These are phyloP conservation scores for Odontothrips loti DNA, from an alignment of 2,888 invertebrate genomes.

Conservation along the genomic window DNA sequence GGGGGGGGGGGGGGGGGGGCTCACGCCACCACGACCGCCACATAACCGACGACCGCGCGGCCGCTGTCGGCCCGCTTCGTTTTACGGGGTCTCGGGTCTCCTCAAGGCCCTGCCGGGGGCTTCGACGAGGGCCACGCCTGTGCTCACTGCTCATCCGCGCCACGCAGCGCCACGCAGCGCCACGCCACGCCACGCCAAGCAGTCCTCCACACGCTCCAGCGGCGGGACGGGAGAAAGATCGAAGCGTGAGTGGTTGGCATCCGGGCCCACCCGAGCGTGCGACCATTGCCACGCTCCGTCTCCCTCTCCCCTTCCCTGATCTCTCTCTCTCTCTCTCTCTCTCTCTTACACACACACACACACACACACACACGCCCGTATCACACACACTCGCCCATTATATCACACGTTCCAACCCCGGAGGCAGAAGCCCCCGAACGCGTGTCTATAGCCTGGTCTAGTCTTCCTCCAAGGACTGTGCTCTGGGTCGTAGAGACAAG, in stretches of 20 bases:
- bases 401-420: too few species aligned
- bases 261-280: background rate
- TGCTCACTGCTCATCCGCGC: background rate
- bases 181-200: background rate
- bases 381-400: too few species aligned
- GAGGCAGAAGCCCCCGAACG: too few species aligned
- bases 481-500: too few species aligned
- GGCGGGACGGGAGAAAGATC: background rate
- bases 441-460: too few species aligned
- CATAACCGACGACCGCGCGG: background rate
- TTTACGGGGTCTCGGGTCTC: background rate
- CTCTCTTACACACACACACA: too few species aligned
- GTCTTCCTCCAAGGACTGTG: too few species aligned
- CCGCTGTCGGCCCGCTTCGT: background rate
- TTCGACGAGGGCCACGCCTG: background rate
- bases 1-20: too few species aligned
- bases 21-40: background rate
- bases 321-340: slow-evolving; percentile 3
- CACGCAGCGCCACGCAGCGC: background rate
- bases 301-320: background rate
- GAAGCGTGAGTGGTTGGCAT: slow-evolving; percentile 11
- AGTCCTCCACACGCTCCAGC: background rate
- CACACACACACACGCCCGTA: too few species aligned
- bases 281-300: background rate
- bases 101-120: too few species aligned